Base-by-base conservation (phyloP, 1,140 invertebrate genomes). In the Drosophila burlai region DNA sequence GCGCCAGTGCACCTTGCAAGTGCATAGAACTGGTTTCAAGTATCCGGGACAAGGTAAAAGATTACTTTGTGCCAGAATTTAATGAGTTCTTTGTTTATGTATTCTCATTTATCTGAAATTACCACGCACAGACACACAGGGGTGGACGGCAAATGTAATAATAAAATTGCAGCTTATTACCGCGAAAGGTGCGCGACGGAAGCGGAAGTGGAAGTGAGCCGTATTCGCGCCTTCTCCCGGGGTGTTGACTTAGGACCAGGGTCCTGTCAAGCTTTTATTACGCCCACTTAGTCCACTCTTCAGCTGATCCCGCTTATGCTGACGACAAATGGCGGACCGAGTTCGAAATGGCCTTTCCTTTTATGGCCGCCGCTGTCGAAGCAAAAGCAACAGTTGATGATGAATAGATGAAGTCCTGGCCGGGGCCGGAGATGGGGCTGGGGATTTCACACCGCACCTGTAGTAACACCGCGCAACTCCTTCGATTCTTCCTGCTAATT, bases 91-190 rank as follows among this genome's bases (percentile, higher is more conserved):
- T 74, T 82, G 79, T 81, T 82, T 82, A 82, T 82, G 79, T 60
- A 82, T 81, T 82, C 76, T 81, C 79, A 82, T 82, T 82, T 81
- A 82, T 81, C 80, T 81, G 67, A 73, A 82, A 82, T 82, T 82
- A 73, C 73, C 74, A 55, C 46, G 59, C 66, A 57, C 80, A 81
- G 65, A 7, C 29, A 29, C 26, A 72, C 73, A 45, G 15, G 31
- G 50, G 3, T 10, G 21, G 31, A 42, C 59, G 29, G 26, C 26
- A 80, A 75, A 78, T 79, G 49, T 69, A 82, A 75, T 81, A 82
- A 86, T 79, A 81, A 82, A 81, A 79, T 83, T 80, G 79, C 71
- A 83, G 80, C 80, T 87, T 86, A 83, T 85, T 85, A 79, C 74
- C 78, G 52, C 83, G 64, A 68, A 62, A 66, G 55, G 42, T 64